A percentile compares a stretch with the other conserved stretches of the same genome.
Conservation (phyloP, 2,113 vertebrate genomes). For the Sakesphorus luctuosus region DNA sequence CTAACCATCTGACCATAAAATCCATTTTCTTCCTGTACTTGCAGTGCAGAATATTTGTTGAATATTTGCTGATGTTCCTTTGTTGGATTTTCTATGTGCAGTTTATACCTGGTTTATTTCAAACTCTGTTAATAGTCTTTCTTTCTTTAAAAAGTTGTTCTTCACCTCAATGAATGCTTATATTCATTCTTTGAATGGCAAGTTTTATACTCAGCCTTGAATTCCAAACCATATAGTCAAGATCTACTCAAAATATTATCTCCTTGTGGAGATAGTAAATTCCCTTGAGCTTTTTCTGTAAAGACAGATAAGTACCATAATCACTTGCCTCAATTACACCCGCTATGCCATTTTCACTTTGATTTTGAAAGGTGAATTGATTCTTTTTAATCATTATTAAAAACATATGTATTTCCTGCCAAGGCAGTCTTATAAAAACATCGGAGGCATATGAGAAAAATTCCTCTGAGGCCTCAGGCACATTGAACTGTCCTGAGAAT, state of each 20-base stretch:
- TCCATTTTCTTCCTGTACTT: neutral
- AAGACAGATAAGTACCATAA: conserved; percentile 20
- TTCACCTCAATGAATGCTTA: neutral
- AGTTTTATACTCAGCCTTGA: neutral
- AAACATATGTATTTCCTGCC: conserved; percentile 49
- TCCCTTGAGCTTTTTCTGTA: conserved; percentile 31
- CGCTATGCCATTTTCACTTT: conserved; percentile 62
- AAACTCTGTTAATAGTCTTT: neutral
- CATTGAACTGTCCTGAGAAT: conserved; percentile 50
- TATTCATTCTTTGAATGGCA: neutral
- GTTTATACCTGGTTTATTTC: neutral
- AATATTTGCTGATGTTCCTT: neutral
- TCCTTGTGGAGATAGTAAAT: conserved; percentile 7
- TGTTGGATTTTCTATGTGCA: neutral
- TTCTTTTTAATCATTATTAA: conserved; percentile 65
- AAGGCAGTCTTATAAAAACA: conserved; percentile 53
- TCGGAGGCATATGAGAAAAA: conserved; percentile 61
- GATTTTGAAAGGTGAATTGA: conserved; percentile 58
- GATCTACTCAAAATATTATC: neutral
- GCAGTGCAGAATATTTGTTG: neutral
- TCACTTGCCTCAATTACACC: conserved; percentile 54
- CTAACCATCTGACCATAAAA: neutral
- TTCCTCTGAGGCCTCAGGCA: conserved; percentile 49
- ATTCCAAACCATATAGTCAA: neutral
- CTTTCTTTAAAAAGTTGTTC: neutral